These are phyloP conservation scores for Antennarius striatus DNA, from an alignment of 2,113 vertebrate genomes.

Conservation along the genomic window DNA sequence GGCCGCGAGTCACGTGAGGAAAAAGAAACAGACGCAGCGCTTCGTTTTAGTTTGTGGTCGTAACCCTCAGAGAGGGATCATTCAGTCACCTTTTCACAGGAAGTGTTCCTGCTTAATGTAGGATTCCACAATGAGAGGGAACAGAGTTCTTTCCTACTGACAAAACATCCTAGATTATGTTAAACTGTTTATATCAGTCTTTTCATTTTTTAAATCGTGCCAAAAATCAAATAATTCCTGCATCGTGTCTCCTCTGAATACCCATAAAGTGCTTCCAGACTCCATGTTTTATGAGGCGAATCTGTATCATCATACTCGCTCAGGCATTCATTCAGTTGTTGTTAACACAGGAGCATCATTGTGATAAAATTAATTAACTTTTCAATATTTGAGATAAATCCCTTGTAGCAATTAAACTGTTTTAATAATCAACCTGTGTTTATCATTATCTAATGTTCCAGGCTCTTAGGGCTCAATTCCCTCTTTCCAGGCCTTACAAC, in stretches of 20 bases:
- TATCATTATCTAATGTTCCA: conserved; percentile 53
- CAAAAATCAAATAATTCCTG: neutral
- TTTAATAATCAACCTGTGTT: conserved; percentile 63
- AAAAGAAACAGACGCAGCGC: conserved; percentile 23
- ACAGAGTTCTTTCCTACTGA: neutral
- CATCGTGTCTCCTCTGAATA: neutral
- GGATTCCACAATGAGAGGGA: neutral
- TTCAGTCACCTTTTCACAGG: conserved; percentile 24
- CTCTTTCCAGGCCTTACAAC: neutral
- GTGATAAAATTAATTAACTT: conserved; percentile 61
- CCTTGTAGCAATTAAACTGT: conserved; percentile 65
- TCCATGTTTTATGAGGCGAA: conserved; percentile 15
- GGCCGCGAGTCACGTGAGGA: conserved; percentile 40
- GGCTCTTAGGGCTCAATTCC: conserved; percentile 24
- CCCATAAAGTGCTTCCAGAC: neutral
- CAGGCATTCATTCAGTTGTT: conserved; percentile 40
- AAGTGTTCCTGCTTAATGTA: conserved; percentile 23
- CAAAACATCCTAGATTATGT: neutral
- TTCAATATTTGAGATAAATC: conserved; percentile 57
- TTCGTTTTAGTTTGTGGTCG: conserved; percentile 48
- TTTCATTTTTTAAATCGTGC: neutral
- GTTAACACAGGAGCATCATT: conserved; percentile 50
- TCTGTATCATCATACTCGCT: conserved; percentile 21
- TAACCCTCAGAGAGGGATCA: conserved; percentile 45
- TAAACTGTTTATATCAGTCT: neutral